Base-by-base conservation (phyloP, 2,797 vertebrate genomes). In the Sandelia bainsii region DNA sequence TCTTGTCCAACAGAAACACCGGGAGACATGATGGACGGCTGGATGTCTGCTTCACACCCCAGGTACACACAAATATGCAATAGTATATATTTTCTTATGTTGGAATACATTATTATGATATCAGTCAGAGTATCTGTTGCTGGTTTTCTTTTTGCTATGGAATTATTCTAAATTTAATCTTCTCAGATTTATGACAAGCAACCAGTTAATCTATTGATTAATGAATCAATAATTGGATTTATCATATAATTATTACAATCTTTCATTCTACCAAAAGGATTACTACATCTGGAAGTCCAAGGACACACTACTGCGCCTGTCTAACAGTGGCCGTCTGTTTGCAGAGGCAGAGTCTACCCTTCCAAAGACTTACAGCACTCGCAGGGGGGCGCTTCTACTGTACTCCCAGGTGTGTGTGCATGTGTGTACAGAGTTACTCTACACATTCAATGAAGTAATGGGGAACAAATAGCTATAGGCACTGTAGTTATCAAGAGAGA, bases 231-330 rank as follows among this genome's bases (percentile, higher is more conserved):
- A n/a, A n/a, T n/a, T n/a, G n/a, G n/a, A n/a, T 40, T 46, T 0
- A 20, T 37, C 2, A 27, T 19, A 25, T 9, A 70, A 37, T 50
- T 16, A 44, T 22, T 48, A 22, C 25, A n/a, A 51, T 25, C 2
- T 1, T 39, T 51, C 8, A 6, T 19, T 73, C 51, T 19, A 81
- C 62, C 50, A 64, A 81, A 63, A 96, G 94, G 93, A 97, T 89
- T 96, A 96, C 77, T 95, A 95, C 79, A 96, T 93, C 67, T 95
- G 95, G 94, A 95, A 90, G 71, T 93, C 94, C 61, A 82, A 88
- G 42, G 85, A 91, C 80, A 69, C 88, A 22, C 22, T 88, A 46
- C 69, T 94, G 40, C 84, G 56, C 49, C 62, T 93, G 66, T 85
- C 90, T 48, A 71, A 44, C 65, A 92, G 88, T 6, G 89, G 89